Evolutionary conservation across 2,888 invertebrate species (phyloP).

Genomic region (Archaeoteleia sp.): DNA sequence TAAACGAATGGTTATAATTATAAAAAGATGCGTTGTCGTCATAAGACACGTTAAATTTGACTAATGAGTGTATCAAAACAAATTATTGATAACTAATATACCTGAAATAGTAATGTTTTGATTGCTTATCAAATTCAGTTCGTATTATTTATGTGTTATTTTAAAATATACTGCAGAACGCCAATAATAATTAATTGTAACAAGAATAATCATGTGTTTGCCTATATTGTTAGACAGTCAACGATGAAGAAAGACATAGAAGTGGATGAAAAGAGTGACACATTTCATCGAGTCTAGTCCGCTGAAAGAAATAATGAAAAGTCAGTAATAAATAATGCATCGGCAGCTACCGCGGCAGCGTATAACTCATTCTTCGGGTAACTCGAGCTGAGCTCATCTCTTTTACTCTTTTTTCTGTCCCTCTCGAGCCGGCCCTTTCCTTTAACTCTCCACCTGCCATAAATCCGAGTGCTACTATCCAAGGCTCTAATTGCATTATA

Average conservation of each 20-base stretch:
- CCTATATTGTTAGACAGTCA: too few species aligned
- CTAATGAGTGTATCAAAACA: slow-evolving; percentile 43
- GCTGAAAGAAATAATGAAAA: slow-evolving; percentile 72
- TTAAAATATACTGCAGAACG: too few species aligned
- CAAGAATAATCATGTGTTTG: too few species aligned
- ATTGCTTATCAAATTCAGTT: too few species aligned
- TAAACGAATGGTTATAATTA: slow-evolving; percentile 25
- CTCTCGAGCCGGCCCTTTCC: slow-evolving; percentile 53
- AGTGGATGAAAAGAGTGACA: slow-evolving; percentile 8
- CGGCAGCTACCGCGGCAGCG: slow-evolving; percentile 72
- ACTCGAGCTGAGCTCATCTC: slow-evolving; percentile 56
- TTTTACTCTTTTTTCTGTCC: slow-evolving; percentile 48
- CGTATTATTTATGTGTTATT: too few species aligned
- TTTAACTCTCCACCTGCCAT: slow-evolving; percentile 67
- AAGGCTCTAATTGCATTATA: slow-evolving; percentile 75
- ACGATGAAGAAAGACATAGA: slow-evolving; percentile 25
- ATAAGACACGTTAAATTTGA: slow-evolving; percentile 6
- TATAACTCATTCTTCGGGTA: slow-evolving; percentile 71
- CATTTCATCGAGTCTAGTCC: slow-evolving; percentile 33
- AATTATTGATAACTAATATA: slow-evolving; percentile 41
- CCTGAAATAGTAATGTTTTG: too few species aligned
- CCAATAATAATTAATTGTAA: too few species aligned
- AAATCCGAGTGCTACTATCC: slow-evolving; percentile 74
- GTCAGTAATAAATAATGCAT: slow-evolving; percentile 74
- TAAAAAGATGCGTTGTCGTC: slow-evolving; percentile 20